Evolutionary conservation across 2,797 vertebrate species (phyloP), one percentile per base, ranked within the genome.

Genomic region (Onychomys arenicola): DNA sequence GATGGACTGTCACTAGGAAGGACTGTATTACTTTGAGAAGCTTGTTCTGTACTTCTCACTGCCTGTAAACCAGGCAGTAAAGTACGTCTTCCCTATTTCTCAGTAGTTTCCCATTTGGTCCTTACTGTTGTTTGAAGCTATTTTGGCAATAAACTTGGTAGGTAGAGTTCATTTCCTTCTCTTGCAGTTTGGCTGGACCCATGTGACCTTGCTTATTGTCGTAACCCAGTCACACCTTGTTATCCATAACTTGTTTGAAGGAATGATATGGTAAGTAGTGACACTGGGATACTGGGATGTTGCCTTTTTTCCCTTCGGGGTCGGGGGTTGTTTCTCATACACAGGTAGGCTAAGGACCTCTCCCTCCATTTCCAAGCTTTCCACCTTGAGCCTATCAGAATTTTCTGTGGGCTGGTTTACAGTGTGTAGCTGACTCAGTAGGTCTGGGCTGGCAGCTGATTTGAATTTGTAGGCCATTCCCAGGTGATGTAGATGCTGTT

Each of bases 151-250:
- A 63, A 59, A 67, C 12, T 7, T 4, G 6, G 10, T 85, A 67
- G 32, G 43, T 73, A 76, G 89, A 67, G 27, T 78, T 55, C 49
- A n/a, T 92, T 89, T 85, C 67, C 81, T 97, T 97, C 95, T 97
- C 96, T 95, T 98, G 81, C 99, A 99, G 99, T 99, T 99, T 25
- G 99, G 99, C 91, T 99, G 99, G 99, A 99, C 99, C 63, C 99
- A 99, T 21, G 99, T 99, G 97, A 99, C 99, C 0, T 98, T 99
- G 97, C 99, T 99, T 96, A 99, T 99, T 9, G 99, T 99, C 16
- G 99, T 99, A 34, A 99, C 99, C 67, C 99, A 99, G 99, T 99
- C 99, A 13, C 99, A 99, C 97, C 99, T 99, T 52, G 99, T 99
- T 98, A 99, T 99, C 97, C 99, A 99, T 98, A 99, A 99, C 98